Evolutionary conservation across 1,140 invertebrate genomes (phyloP).

Genomic region (Andrena cerasifolii): DNA sequence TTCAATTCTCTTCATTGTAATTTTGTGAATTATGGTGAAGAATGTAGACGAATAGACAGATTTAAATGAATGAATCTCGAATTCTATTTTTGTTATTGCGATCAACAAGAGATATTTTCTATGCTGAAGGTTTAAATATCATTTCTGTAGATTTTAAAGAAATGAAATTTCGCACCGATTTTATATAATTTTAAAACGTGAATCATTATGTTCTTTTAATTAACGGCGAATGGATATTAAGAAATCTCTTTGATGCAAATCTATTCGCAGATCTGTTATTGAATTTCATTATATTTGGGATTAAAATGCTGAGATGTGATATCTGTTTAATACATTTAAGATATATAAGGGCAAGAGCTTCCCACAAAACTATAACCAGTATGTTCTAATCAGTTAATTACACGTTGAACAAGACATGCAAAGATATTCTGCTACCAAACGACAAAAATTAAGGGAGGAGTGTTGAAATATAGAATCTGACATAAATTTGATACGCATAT

Average conservation of each 20-base stretch:
- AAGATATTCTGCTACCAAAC: constrained; percentile 28
- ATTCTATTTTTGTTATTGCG: constrained; percentile 50
- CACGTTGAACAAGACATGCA: background rate
- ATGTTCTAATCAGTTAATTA: constrained; percentile 37
- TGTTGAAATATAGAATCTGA: constrained; percentile 14
- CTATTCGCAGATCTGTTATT: background rate
- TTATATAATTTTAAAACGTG: constrained; percentile 6
- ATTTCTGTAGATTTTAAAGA: constrained; percentile 38
- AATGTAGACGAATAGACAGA: constrained; percentile 17
- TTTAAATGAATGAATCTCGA: constrained; percentile 47
- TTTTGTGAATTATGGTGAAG: constrained; percentile 43
- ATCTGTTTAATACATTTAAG: constrained; percentile 28
- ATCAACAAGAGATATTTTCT: constrained; percentile 32
- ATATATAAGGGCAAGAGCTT: constrained; percentile 33
- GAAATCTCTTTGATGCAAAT: background rate
- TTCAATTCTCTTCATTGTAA: constrained; percentile 74
- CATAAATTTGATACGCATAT: constrained; percentile 22
- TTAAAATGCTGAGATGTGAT: constrained; percentile 23
- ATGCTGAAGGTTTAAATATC: constrained; percentile 37
- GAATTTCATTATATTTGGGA: constrained; percentile 7
- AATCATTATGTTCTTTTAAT: constrained; percentile 7
- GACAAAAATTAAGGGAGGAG: background rate
- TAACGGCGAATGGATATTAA: background rate
- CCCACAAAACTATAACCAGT: constrained; percentile 7
- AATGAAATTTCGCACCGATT: constrained; percentile 4